Conservation (phyloP, 2,888 invertebrate species). For the Parascotia fuliginaria region DNA sequence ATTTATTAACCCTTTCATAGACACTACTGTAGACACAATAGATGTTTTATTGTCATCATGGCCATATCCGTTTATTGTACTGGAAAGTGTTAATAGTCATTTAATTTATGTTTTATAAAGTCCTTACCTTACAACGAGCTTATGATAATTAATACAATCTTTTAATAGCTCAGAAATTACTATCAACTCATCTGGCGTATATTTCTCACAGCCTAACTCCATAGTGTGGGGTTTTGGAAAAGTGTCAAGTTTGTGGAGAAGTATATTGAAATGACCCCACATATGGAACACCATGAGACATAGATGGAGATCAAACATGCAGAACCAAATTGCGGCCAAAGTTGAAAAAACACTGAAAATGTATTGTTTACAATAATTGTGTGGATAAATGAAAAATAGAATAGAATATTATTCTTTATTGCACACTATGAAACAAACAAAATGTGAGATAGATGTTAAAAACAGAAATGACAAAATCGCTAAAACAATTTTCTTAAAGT, state of each 20-base stretch:
- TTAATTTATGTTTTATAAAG: neutral
- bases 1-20: no score
- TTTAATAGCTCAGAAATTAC: conserved; percentile 13
- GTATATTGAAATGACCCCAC: conserved; percentile 43
- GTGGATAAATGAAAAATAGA: no score
- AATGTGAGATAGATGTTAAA: no score
- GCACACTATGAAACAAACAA: no score
- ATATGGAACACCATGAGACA: conserved; percentile 36
- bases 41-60: no score
- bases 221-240: conserved; percentile 38
- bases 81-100: no score
- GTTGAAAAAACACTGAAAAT: conserved; percentile 15
- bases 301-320: conserved; percentile 31
- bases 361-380: no score
- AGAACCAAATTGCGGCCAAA: conserved; percentile 17
- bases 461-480: no score
- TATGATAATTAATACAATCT: conserved; percentile 32
- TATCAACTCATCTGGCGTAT: conserved; percentile 20
- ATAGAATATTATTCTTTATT: no score
- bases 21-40: no score
- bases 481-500: no score
- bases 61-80: no score
- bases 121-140: conserved; percentile 34
- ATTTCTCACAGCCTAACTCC: conserved; percentile 11
- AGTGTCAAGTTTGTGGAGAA: conserved; percentile 22